Base-by-base conservation (phyloP, 2,888 invertebrate species). In the Troglohyphantes excavatus region DNA sequence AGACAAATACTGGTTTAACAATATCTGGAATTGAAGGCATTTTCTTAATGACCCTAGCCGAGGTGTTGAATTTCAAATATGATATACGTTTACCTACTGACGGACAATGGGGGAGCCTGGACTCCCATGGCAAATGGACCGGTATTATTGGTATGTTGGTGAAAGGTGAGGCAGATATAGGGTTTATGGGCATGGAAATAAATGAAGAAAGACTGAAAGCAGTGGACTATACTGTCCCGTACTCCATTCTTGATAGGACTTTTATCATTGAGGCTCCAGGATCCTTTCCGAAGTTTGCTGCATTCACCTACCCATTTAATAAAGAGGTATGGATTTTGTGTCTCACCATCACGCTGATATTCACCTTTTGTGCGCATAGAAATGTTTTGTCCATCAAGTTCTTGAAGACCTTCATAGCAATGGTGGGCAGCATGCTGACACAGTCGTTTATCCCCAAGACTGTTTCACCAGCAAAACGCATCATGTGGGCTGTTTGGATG, bases 101-200 rank as follows among this genome's bases (percentile, higher is more conserved):
- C 19, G 65, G 13, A 29, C 29, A 46, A 3, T 84, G 53, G 43
- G 84, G 84, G 1, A 13, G 13, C 0, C 13, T 11, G 13, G 67
- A 67, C 11, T 0, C 7, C 3, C 2, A 21, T 23, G 84, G 84
- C 6, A 84, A 73, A 17, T 84, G 84, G 75, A 46, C 73, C 0
- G 84, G 53, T 21, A 46, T 53, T 5, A 53, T 53, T 5, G 53
- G 53, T 5, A 53, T 53, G 53, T n/a, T 53, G 1, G 13, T 53
- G 17, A 2, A 17, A 7, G 53, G 46, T 11, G 84, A 84, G 9
- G 84, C 65, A 2, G 84, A 84, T n/a, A 75, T 84, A 9, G 84
- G 63, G 0, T 11, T 84, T 2, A 46, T 75, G 27, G 21, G 23
- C 1, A 29, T 84, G 19, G 17, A 43, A 5, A 53, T 84, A 0